Evolutionary conservation across 2,113 vertebrate species (phyloP), one percentile per base, ranked within the genome.

Genomic region (Dolichallabes microphthalmus): DNA sequence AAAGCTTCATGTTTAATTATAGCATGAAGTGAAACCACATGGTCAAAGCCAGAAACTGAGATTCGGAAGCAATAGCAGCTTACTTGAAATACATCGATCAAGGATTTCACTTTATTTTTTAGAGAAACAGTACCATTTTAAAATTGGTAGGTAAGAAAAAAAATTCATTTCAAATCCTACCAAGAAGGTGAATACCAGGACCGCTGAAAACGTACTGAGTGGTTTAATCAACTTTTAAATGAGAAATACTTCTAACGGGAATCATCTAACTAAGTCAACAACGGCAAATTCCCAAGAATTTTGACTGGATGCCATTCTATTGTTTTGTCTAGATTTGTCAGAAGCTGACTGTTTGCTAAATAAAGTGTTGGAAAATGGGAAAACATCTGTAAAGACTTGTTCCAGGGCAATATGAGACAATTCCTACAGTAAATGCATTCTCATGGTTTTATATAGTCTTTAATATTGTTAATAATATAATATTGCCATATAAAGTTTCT

Each of bases 321-420:
- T 68, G 30, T 71, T 69, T 53, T 75, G 50, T 53, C 45, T 74
- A 39, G 71, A 74, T 74, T 52, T n/a, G 71, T 74, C 22, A 11
- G 45, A n/a, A 74, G 11, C 69, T 50, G 39, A 73, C 69, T 14
- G 25, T 53, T 53, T 53, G 13, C 27, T 75, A 53, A 17, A 53
- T 50, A 75, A 27, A 27, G 50, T 75, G 73, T 45, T 71, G 19
- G 68, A 35, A n/a, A 27, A 20, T 76, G 52, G 14, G n/a, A 5
- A 30, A 55, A 55, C 74, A 75, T 53, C 25, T 27, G 6, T 53
- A 53, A 27, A n/a, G 74, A 32, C 52, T 20, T 74, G 22, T 13
- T 52, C 52, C 13, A 77, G 50, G 27, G 19, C n/a, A 77, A 30
- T 27, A 5, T 74, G 12, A 50, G 4, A 74, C 20, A 1, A 71